Conservation (phyloP, 1,140 invertebrate genomes). For the Trinorchestia longiramus region DNA sequence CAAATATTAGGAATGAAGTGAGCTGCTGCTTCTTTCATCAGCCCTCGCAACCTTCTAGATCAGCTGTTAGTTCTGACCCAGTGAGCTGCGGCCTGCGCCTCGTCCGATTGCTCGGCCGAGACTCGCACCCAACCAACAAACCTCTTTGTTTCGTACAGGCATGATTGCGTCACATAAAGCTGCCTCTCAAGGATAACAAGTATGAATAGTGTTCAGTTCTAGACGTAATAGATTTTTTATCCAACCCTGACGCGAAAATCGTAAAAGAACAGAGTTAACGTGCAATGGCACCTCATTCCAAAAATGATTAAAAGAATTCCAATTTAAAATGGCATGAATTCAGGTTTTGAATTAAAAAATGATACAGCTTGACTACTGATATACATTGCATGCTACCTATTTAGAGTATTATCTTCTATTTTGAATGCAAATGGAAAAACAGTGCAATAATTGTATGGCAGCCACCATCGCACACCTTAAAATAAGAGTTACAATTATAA, state of each 20-base stretch:
- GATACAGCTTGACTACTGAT: not conserved
- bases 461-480: not conserved
- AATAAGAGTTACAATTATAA: not conserved
- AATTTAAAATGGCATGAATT: too few species aligned
- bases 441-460: not conserved
- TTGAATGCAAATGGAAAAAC: too few species aligned
- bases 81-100: constrained; percentile 35
- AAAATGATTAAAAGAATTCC: too few species aligned
- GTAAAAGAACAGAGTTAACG: not conserved
- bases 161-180: constrained; percentile 37
- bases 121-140: constrained; percentile 12
- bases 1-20: constrained; percentile 27
- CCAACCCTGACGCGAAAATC: not conserved
- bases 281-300: too few species aligned
- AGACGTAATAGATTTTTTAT: not conserved
- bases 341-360: not conserved
- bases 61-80: constrained; percentile 48
- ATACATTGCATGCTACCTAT: too few species aligned
- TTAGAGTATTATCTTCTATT: too few species aligned
- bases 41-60: constrained; percentile 42
- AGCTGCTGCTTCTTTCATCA: not conserved
- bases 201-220: not conserved
- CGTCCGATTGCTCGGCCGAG: constrained; percentile 46
- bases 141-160: constrained; percentile 36
- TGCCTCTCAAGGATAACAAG: constrained; percentile 7